Percentiles rank a stretch among this genome's conserved stretches.
Evolutionary conservation across 2,113 vertebrate species (phyloP).

Genomic region (Ceyx cyanopectus): DNA sequence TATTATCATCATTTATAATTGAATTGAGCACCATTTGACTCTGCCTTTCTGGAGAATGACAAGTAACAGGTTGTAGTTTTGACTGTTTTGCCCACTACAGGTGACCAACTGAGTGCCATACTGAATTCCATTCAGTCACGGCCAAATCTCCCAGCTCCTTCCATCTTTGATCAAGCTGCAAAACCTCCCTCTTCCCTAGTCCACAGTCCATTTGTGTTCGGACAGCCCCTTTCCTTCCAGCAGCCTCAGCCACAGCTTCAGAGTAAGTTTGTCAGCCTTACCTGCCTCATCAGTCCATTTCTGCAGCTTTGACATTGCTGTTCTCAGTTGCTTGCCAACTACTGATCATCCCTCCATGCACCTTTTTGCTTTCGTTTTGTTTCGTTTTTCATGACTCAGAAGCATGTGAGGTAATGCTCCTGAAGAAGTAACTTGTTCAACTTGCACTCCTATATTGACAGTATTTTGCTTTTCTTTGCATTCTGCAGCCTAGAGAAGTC

Average conservation of each 20-base stretch:
- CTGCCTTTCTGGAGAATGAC: constrained; percentile 73
- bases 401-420: constrained; percentile 51
- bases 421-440: constrained; percentile 49
- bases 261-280: constrained; percentile 98
- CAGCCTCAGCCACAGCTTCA: constrained; percentile 98
- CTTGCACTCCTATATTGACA: not conserved
- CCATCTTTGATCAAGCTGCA: constrained; percentile 99
- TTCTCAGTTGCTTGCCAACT: constrained; percentile 71
- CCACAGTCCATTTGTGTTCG: constrained; percentile 99
- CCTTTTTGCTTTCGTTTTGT: constrained; percentile 55
- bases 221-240: constrained; percentile 99
- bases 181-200: constrained; percentile 98
- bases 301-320: constrained; percentile 77
- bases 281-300: constrained; percentile 80
- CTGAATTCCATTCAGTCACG: constrained; percentile 99
- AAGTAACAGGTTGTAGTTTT: constrained; percentile 94
- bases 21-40: constrained; percentile 66
- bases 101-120: constrained; percentile 99
- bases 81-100: constrained; percentile 98
- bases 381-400: constrained; percentile 67
- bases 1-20: constrained; percentile 46
- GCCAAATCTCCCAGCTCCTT: constrained; percentile 98
- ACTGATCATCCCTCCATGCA: constrained; percentile 59
- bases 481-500: not conserved
- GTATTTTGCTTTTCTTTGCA: not conserved